Conservation (phyloP, 2,113 vertebrate species). For the Percina caprodes region DNA sequence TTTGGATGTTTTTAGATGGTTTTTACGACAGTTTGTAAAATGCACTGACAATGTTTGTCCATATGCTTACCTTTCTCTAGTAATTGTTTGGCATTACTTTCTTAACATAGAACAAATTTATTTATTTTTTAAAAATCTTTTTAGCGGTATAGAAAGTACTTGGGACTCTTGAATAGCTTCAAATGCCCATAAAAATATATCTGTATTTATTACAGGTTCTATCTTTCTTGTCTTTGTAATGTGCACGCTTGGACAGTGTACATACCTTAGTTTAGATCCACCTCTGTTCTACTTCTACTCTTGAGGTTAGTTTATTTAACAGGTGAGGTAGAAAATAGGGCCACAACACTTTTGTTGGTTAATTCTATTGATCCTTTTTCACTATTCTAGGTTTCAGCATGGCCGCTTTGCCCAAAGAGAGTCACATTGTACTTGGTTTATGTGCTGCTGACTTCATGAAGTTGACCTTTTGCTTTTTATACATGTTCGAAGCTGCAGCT, state of each 20-base stretch:
- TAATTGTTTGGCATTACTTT: not conserved
- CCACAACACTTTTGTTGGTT: not conserved
- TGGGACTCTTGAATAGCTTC: not conserved
- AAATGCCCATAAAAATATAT: not conserved
- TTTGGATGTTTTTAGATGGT: not conserved
- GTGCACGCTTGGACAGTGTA: not conserved
- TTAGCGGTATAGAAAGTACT: not conserved
- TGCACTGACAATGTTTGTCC: not conserved
- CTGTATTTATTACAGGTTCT: not conserved
- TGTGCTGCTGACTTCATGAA: slow-evolving; percentile 36
- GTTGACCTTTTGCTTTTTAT: slow-evolving; percentile 59
- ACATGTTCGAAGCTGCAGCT: slow-evolving; percentile 72
- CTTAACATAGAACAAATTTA: not conserved
- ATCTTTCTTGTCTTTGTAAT: not conserved
- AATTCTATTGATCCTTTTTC: not conserved
- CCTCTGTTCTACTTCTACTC: slow-evolving; percentile 9
- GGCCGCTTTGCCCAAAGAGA: not conserved
- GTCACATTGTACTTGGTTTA: slow-evolving; percentile 21
- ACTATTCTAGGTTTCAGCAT: not conserved
- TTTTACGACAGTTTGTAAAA: not conserved
- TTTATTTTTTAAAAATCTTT: too few relatives aligned
- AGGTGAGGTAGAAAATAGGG: not conserved
- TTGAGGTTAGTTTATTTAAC: slow-evolving; percentile 19
- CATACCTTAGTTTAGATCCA: slow-evolving; percentile 7
- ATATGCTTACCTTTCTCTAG: not conserved